Conservation (phyloP, 2,113 vertebrate genomes). For the Microtus ochrogaster region DNA sequence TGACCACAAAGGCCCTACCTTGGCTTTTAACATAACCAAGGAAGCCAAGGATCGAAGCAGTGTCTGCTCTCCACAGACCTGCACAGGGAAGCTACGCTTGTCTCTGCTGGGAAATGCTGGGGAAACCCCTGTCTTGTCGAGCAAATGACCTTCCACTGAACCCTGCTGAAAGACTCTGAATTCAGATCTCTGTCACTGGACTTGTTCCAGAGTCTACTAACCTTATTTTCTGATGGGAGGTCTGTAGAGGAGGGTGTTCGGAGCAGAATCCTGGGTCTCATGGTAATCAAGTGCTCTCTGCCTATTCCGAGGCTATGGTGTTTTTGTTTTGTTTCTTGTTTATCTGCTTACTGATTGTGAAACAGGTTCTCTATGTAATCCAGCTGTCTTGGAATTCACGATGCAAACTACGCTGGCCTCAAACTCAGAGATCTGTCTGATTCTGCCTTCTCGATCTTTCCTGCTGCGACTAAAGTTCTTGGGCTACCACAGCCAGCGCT, state of each 20-base stretch:
- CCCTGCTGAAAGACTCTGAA: not conserved
- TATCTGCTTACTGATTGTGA: not conserved
- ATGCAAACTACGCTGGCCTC: not conserved
- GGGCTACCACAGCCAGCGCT: not conserved
- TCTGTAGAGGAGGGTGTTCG: not conserved
- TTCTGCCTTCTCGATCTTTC: not conserved
- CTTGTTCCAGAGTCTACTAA: not conserved
- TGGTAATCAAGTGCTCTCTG: not conserved
- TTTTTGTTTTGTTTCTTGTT: not conserved
- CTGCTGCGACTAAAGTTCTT: not conserved
- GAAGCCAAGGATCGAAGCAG: not conserved
- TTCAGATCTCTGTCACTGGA: not conserved
- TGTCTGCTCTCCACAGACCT: not conserved
- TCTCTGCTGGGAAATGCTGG: not conserved
- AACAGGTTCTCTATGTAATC: not conserved
- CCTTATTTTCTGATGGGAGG: not conserved
- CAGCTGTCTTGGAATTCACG: not conserved
- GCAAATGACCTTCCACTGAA: not conserved
- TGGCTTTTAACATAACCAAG: not conserved
- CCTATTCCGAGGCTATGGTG: not conserved
- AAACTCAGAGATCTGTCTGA: not conserved
- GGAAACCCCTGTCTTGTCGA: not conserved
- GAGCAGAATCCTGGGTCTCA: not conserved
- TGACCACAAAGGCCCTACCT: not conserved
- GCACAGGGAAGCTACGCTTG: not conserved